These are phyloP conservation scores for Bembecia ichneumoniformis DNA, from an alignment of 2,888 invertebrate species.

Conservation along the genomic window DNA sequence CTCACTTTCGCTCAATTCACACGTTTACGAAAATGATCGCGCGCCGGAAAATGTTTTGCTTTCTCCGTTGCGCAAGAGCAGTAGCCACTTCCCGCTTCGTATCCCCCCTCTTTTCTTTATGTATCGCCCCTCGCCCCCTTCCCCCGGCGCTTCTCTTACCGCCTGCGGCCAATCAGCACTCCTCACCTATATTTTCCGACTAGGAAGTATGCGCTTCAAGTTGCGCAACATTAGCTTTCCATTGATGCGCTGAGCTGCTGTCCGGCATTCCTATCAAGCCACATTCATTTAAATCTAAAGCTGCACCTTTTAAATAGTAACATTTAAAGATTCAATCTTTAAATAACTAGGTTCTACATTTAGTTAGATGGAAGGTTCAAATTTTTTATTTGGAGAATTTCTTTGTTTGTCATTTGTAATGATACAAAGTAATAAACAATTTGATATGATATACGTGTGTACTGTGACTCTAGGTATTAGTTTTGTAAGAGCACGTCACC, in stretches of 20 bases:
- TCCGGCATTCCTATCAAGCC: conserved; percentile 29
- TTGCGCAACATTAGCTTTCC: conserved; percentile 54
- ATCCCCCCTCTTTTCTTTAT: conserved; percentile 5
- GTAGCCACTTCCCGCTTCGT: conserved; percentile 48
- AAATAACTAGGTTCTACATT: too few species aligned
- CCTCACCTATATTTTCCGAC: conserved; percentile 62
- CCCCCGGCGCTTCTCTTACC: conserved; percentile 7
- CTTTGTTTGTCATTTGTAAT: too few species aligned
- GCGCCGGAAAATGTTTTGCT: conserved; percentile 61
- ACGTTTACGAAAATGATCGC: conserved; percentile 68
- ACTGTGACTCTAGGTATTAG: too few species aligned
- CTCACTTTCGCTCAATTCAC: conserved; percentile 68
- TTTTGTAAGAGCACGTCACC: too few species aligned
- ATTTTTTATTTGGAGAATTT: too few species aligned
- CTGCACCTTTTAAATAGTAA: too few species aligned
- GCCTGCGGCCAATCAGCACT: conserved; percentile 24
- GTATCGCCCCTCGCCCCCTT: conserved; percentile 5
- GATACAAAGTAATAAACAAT: too few species aligned
- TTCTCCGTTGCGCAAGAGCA: conserved; percentile 63
- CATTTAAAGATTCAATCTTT: too few species aligned
- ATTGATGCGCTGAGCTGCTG: conserved; percentile 16
- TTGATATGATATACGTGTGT: too few species aligned
- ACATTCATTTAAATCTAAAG: conserved; percentile 2
- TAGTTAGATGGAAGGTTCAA: too few species aligned
- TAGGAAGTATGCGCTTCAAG: conserved; percentile 41